phyloP scores from a whole-genome alignment of 2,113 vertebrate species.

The Pionites leucogaster region DNA sequence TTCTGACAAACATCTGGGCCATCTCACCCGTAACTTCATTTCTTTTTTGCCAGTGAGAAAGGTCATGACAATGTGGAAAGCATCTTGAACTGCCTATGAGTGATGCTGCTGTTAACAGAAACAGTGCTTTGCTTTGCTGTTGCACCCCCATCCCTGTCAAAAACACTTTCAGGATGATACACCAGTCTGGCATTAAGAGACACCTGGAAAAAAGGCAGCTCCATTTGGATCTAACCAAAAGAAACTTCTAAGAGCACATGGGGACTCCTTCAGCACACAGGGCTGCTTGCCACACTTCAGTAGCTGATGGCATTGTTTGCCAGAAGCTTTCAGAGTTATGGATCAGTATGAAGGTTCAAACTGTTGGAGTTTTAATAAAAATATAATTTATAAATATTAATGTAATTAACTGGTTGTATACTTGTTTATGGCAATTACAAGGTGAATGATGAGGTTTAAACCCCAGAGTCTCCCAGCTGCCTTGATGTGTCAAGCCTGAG shows the following conservation, averaged over 20 bases:
- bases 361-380: background rate
- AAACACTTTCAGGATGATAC: background rate
- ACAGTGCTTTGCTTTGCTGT: background rate
- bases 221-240: background rate
- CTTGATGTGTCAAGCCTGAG: background rate
- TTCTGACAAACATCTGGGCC: background rate
- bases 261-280: background rate
- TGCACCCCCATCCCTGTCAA: background rate
- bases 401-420: constrained; percentile 32
- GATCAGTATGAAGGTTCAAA: background rate
- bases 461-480: background rate
- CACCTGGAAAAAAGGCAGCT: background rate
- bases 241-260: background rate
- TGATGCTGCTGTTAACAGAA: background rate
- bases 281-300: background rate
- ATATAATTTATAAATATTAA: background rate
- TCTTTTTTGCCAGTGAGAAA: background rate
- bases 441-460: background rate
- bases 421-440: background rate
- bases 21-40: background rate
- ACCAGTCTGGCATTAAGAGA: background rate
- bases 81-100: background rate
- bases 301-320: constrained; percentile 5
- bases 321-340: constrained; percentile 41
- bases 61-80: background rate